Evolutionary conservation across 2,797 vertebrate species (phyloP).

Genomic region (Lepus townsendii): DNA sequence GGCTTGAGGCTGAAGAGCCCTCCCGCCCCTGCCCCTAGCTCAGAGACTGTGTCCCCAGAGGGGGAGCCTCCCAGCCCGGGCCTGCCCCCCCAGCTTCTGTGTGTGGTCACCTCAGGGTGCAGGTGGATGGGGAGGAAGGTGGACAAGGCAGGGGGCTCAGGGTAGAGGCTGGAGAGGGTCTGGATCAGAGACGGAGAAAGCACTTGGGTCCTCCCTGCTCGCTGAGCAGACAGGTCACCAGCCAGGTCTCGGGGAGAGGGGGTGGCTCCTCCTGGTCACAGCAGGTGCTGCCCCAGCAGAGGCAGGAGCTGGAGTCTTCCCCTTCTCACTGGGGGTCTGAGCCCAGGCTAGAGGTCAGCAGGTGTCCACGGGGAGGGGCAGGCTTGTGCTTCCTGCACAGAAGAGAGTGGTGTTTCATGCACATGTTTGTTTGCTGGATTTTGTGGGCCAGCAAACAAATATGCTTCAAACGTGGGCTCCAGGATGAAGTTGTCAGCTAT

Average conservation of each 20-base stretch:
- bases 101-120: constrained; percentile 9
- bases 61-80: neutral
- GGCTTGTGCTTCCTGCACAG: neutral
- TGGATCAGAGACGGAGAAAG: neutral
- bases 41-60: neutral
- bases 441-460: neutral
- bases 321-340: neutral
- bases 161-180: neutral
- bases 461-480: neutral
- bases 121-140: neutral
- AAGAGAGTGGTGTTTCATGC: neutral
- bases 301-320: neutral
- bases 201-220: neutral
- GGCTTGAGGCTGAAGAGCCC: constrained; percentile 51
- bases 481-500: constrained; percentile 40
- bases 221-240: neutral
- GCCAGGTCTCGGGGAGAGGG: neutral
- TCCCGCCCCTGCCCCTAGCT: neutral
- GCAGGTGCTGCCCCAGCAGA: neutral
- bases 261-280: neutral
- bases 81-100: neutral
- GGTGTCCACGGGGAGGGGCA: neutral
- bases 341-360: neutral
- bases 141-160: neutral
- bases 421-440: neutral